These are phyloP conservation scores for Ctenoplectra terminalis DNA, from an alignment of 1,140 invertebrate species.

Conservation along the genomic window DNA sequence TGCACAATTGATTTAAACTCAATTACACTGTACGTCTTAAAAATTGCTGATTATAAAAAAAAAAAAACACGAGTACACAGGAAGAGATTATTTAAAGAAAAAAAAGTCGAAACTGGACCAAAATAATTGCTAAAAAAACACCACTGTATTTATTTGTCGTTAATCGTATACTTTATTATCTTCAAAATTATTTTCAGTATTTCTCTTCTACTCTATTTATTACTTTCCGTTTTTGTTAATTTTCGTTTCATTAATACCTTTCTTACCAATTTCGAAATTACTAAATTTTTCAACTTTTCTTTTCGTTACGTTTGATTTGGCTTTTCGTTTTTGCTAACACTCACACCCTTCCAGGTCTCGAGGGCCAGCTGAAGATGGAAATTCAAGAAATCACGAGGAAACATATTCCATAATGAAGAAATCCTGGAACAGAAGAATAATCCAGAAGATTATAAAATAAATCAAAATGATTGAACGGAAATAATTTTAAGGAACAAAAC, in stretches of 20 bases:
- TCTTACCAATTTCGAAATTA: background rate
- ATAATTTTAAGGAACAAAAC: too few relatives aligned
- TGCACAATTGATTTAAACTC: background rate
- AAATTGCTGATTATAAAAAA: background rate
- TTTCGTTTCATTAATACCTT: background rate
- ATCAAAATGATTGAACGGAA: background rate
- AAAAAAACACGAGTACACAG: background rate
- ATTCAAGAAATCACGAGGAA: too few relatives aligned
- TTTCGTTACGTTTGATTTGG: conserved; percentile 44
- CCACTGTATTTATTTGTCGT: background rate
- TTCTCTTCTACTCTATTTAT: background rate
- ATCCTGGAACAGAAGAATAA: background rate
- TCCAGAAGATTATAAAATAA: too few relatives aligned
- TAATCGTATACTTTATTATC: background rate
- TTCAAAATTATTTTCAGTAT: background rate
- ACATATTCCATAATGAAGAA: background rate
- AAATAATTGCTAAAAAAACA: background rate
- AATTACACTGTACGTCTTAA: background rate
- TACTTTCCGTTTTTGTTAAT: background rate
- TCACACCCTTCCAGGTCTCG: conserved; percentile 80
- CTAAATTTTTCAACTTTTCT: conserved; percentile 16
- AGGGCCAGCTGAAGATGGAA: background rate
- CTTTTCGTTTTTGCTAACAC: conserved; percentile 81
- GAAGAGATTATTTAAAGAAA: background rate
- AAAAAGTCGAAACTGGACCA: conserved; percentile 11